Evolutionary conservation across 2,113 vertebrate species (phyloP).

Genomic region (Vidua chalybeata): DNA sequence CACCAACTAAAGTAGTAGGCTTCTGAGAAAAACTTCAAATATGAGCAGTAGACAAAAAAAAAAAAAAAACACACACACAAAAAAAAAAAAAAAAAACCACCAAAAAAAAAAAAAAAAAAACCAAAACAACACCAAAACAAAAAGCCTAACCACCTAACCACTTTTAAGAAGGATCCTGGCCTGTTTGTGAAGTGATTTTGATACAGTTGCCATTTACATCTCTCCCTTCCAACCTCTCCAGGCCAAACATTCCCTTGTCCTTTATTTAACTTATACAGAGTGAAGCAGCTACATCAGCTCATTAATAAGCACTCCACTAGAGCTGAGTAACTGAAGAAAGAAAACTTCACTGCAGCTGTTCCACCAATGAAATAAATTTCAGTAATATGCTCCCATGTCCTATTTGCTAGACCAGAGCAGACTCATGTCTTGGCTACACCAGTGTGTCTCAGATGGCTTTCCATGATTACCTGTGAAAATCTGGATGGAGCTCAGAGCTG

Average conservation of each 20-base stretch:
- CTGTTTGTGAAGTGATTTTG: background rate
- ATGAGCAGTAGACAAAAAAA: background rate
- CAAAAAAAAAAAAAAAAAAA: background rate
- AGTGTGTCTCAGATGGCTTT: background rate
- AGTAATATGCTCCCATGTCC: background rate
- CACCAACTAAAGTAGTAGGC: background rate
- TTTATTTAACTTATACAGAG: background rate
- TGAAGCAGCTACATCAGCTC: background rate
- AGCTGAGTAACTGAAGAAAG: background rate
- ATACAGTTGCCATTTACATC: background rate
- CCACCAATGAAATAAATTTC: background rate
- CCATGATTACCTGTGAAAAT: background rate
- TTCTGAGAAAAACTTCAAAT: background rate
- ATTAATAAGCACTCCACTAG: background rate
- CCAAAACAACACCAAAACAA: too few species aligned
- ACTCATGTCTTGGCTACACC: background rate
- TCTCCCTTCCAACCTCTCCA: background rate
- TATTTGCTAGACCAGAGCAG: background rate
- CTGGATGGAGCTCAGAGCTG: background rate
- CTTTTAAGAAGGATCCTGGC: background rate
- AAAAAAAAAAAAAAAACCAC: too few species aligned
- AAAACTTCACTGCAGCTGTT: background rate
- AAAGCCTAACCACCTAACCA: background rate
- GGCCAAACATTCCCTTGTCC: background rate
- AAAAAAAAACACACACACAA: background rate